A percentile compares a stretch with the other conserved stretches of the same genome.
Evolutionary conservation across 2,113 vertebrate genomes (phyloP).

Genomic region (Indicator indicator): DNA sequence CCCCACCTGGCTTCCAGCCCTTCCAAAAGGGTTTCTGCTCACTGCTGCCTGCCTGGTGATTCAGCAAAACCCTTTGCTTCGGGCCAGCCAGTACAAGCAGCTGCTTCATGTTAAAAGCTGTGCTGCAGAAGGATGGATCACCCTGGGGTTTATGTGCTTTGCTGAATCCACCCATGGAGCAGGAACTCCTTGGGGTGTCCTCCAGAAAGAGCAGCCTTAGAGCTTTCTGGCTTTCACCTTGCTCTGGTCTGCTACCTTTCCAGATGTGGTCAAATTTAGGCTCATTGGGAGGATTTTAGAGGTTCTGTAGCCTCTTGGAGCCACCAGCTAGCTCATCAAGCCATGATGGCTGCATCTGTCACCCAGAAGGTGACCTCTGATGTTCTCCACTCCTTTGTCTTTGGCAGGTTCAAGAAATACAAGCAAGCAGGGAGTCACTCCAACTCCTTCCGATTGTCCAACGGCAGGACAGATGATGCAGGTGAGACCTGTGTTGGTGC

Average conservation of each 20-base stretch:
- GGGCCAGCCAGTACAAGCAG: neutral
- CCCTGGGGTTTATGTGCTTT: neutral
- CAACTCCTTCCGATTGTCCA: conserved; percentile 94
- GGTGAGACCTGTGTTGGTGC: conserved; percentile 68
- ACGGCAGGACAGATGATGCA: conserved; percentile 92
- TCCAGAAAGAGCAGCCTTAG: neutral
- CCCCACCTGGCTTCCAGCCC: conserved; percentile 44
- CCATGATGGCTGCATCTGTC: neutral
- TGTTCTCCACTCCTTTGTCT: neutral
- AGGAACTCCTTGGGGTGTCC: neutral
- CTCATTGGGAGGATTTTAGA: neutral
- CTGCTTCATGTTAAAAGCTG: conserved; percentile 28
- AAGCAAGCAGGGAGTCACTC: conserved; percentile 98
- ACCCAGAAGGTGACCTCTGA: neutral
- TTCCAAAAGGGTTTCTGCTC: neutral
- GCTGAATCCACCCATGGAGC: neutral
- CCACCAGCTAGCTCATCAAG: neutral
- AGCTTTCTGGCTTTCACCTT: neutral
- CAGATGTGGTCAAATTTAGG: neutral
- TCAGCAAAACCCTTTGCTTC: conserved; percentile 27
- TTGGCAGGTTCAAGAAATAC: conserved; percentile 96
- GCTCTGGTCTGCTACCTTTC: neutral
- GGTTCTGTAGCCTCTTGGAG: neutral
- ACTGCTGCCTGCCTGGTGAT: neutral
- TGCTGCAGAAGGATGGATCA: neutral